Base-by-base conservation (phyloP, 2,888 invertebrate species). In the Drosophila neonasuta region DNA sequence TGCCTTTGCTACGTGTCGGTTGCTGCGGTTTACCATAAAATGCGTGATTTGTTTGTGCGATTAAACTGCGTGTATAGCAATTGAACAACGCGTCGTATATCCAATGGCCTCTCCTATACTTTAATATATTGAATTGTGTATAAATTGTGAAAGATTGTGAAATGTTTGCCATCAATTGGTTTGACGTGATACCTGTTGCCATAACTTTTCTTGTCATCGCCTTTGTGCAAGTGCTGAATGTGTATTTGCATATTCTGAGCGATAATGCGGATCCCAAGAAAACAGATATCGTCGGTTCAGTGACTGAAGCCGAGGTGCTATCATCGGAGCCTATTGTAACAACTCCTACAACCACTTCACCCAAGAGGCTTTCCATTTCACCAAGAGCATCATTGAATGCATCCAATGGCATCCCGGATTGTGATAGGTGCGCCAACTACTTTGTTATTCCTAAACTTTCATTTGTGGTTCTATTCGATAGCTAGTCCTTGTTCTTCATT, bases 141-240 rank as follows among this genome's bases (percentile, higher is more conserved):
- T 10, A 9, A 9, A 41, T 30, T 57, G 55, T 50, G 73, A 68
- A 58, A 56, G n/a, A 46, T 55, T 60, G 56, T 10, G 60, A 60
- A 59, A 77, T 89, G 67, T 68, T 88, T 36, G 71, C 68, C 59
- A 74, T 90, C 52, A 80, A 79, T 58, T 90, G 88, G 89, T 87
- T 89, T 65, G 90, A 90, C 77, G 68, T 88, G 54, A 61, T 75
- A 36, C 76, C 88, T 15, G 81, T 88, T 44, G 76, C 71, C n/a
- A 41, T 85, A 45, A 81, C 86, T 29, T 72, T 87, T 44, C 17
- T 76, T 10, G 63, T 65, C 15, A 79, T 86, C 15, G 42, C 85
- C 13, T 57, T 87, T 32, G 79, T 90, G 65, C 85, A 88, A 70
- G 51, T 88, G 44, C 42, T 89, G 11, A 89, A 88, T 54, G 73